phyloP scores from a whole-genome alignment of 2,888 invertebrate species.

The Tenthredo amoena region DNA sequence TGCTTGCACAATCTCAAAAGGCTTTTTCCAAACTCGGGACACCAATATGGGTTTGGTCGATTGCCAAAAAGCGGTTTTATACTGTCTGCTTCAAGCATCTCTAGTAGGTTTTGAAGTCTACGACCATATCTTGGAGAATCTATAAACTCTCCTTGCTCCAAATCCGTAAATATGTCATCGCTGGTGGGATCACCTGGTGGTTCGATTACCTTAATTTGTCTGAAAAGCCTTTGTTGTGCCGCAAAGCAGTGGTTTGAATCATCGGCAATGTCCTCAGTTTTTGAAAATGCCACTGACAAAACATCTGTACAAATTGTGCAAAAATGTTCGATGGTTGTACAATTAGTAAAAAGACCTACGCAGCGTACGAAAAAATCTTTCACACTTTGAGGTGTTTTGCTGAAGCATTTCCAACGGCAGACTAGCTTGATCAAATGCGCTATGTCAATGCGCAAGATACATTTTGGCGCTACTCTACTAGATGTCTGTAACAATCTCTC shows the following conservation, averaged over 20 bases:
- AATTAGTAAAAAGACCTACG: slow-evolving; percentile 47
- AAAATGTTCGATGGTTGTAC: neutral
- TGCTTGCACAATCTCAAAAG: slow-evolving; percentile 45
- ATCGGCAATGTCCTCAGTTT: slow-evolving; percentile 45
- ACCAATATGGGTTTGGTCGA: slow-evolving; percentile 53
- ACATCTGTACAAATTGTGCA: slow-evolving; percentile 26
- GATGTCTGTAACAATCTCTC: neutral
- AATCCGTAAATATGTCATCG: neutral
- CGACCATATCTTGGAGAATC: slow-evolving; percentile 15
- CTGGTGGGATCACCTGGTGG: neutral
- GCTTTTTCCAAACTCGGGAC: slow-evolving; percentile 37
- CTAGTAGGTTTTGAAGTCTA: neutral
- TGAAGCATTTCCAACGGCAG: slow-evolving; percentile 53
- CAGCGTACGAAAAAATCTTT: slow-evolving; percentile 53
- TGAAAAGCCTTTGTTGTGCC: neutral
- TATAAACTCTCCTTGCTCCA: neutral
- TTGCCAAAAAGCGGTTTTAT: slow-evolving; percentile 5
- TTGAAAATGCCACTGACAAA: slow-evolving; percentile 36
- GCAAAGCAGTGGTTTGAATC: neutral
- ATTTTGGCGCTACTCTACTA: neutral
- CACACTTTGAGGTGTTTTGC: neutral
- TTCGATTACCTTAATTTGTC: neutral
- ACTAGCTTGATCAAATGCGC: slow-evolving; percentile 54
- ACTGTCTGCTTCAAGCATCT: slow-evolving; percentile 5
- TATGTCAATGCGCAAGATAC: slow-evolving; percentile 51